Percentiles rank a stretch among this genome's conserved stretches.
phyloP scores from a whole-genome alignment of 2,113 vertebrate species.

The Upupa epops region DNA sequence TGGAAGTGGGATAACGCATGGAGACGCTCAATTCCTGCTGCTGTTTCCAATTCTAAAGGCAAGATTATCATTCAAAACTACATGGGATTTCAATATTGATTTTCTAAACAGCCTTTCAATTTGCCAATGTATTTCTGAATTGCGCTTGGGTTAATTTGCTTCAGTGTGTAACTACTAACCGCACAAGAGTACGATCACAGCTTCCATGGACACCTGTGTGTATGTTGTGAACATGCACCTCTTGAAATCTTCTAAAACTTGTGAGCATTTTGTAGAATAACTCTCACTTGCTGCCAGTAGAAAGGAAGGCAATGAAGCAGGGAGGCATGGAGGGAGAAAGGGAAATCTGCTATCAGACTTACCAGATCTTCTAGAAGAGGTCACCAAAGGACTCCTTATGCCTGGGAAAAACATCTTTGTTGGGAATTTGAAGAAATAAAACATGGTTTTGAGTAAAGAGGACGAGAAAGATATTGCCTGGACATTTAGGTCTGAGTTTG shows the following conservation, averaged over 20 bases:
- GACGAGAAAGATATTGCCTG: background rate
- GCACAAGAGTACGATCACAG: background rate
- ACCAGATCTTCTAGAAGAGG: background rate
- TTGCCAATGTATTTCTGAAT: background rate
- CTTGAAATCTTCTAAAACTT: background rate
- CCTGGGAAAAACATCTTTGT: background rate
- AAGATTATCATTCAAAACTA: background rate
- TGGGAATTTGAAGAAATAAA: background rate
- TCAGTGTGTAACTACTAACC: background rate
- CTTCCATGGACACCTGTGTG: background rate
- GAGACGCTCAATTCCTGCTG: background rate
- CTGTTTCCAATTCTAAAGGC: background rate
- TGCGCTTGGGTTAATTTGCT: background rate
- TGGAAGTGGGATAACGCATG: background rate
- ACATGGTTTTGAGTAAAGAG: background rate
- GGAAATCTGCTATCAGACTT: background rate
- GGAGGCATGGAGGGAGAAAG: no score
- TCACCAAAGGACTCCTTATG: background rate
- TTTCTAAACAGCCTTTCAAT: background rate
- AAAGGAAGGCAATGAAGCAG: background rate
- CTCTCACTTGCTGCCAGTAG: background rate
- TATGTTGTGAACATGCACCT: background rate
- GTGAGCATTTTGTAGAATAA: background rate
- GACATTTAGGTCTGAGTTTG: background rate
- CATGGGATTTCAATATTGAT: background rate